Evolutionary conservation across 2,888 invertebrate species (phyloP), one percentile per base, ranked within the genome.

Genomic region (Cosmia trapezina): DNA sequence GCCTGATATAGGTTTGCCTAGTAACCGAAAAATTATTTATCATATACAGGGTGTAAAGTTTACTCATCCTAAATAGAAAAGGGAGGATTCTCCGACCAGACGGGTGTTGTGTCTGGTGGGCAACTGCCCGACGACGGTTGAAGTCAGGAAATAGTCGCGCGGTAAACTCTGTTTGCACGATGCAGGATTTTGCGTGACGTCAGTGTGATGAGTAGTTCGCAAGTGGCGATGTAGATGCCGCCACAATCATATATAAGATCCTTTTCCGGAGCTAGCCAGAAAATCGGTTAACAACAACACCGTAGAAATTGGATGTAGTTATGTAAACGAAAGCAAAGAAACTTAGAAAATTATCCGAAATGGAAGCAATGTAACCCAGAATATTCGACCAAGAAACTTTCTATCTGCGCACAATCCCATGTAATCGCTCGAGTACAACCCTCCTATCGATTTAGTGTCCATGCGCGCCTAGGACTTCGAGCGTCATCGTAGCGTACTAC

Each of bases 361-460:
- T 28, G 14, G 14, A 54, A 43, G 45, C 37, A 61, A 61, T n/a
- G 19, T 19, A 57, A 73, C 14, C 6, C 19, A 60, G 19, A 56
- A 60, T 41, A 74, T 73, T 61, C 43, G 37, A 22, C 56, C 33
- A 53, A 71, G 12, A 53, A 62, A 49, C 14, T 56, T 57, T 11
- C 54, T 63, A 22, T 69, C 45, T 49, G 81, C 70, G 54, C 70
- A 53, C 53, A 78, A 54, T 54, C 37, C 51, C 53, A 37, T 62
- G 66, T 76, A 62, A 81, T 62, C 37, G 57, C 60, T 51, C 7
- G 43, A 57, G 56, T 63, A 80, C 54, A 60, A 54, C 41, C 53
- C 45, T 64, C 45, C 14, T 70, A 80, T 78, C 64, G 72, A 78
- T 80, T 72, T 54, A 69, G 73, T 59, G 53, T 73, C n/a, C 64